Percentiles rank a stretch among this genome's conserved stretches.
Evolutionary conservation across 2,113 vertebrate genomes (phyloP).

Genomic region (Neogobius melanostomus): DNA sequence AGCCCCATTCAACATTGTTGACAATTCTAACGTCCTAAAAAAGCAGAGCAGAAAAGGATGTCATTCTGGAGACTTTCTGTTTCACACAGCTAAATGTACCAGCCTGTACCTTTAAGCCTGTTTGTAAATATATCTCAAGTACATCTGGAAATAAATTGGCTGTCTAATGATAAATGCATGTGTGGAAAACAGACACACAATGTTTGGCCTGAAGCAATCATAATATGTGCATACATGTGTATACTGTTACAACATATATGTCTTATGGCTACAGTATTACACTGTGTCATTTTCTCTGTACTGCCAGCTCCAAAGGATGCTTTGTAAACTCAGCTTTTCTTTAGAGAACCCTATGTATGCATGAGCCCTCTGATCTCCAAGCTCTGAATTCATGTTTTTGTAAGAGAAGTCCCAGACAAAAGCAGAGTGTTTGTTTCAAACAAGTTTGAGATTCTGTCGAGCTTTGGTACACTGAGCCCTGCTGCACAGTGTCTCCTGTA

Average conservation of each 20-base stretch:
- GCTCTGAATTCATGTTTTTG: background rate
- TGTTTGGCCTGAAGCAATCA: background rate
- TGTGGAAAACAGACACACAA: background rate
- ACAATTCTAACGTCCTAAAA: background rate
- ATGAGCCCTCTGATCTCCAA: background rate
- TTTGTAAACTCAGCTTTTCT: conserved; percentile 3
- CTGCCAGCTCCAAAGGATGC: background rate
- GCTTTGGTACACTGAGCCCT: conserved; percentile 13
- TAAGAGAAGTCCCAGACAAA: background rate
- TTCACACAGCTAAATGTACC: background rate
- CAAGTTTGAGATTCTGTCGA: background rate
- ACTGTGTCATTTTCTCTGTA: conserved; percentile 11
- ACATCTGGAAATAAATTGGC: background rate
- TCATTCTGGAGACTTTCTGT: background rate
- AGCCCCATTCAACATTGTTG: background rate
- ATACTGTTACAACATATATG: background rate
- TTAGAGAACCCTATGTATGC: too few species aligned
- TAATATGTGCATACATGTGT: background rate
- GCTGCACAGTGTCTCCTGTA: conserved; percentile 24
- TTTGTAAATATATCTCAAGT: background rate
- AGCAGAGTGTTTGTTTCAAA: background rate
- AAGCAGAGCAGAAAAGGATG: too few species aligned
- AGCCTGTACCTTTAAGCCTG: background rate
- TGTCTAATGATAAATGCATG: background rate
- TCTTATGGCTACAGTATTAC: conserved; percentile 15